A percentile compares a stretch with the other conserved stretches of the same genome.
Conservation (phyloP, 2,113 vertebrate genomes). For the Nibea albiflora region DNA sequence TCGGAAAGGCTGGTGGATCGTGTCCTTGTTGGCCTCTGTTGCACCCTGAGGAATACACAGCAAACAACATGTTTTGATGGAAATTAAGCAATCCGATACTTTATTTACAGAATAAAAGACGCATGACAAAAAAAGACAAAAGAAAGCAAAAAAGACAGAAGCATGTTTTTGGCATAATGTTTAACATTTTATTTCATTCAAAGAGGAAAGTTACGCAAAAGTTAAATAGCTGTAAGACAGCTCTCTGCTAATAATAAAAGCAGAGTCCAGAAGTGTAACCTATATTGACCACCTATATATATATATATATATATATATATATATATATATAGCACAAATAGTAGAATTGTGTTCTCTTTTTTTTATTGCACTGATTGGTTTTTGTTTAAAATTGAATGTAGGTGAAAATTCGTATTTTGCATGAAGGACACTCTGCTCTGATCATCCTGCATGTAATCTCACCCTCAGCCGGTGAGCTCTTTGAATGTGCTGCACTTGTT, state of each 20-base stretch:
- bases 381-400: not conserved
- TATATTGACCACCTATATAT: not conserved
- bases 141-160: not conserved
- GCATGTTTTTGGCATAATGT: not conserved
- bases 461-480: not conserved
- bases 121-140: not conserved
- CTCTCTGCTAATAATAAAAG: not conserved
- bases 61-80: constrained; percentile 2
- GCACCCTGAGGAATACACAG: not conserved
- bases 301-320: too few relatives aligned
- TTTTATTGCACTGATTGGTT: not conserved
- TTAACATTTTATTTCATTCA: constrained; percentile 18
- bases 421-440: not conserved
- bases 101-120: constrained; percentile 14
- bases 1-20: not conserved
- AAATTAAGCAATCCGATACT: not conserved
- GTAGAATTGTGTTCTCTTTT: not conserved
- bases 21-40: not conserved
- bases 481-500: constrained; percentile 23
- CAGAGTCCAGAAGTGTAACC: not conserved
- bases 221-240: not conserved
- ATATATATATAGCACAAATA: too few relatives aligned
- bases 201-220: not conserved
- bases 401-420: not conserved
- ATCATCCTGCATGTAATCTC: not conserved